Conservation (phyloP, 2,113 vertebrate genomes). For the Festucalex cinctus region DNA sequence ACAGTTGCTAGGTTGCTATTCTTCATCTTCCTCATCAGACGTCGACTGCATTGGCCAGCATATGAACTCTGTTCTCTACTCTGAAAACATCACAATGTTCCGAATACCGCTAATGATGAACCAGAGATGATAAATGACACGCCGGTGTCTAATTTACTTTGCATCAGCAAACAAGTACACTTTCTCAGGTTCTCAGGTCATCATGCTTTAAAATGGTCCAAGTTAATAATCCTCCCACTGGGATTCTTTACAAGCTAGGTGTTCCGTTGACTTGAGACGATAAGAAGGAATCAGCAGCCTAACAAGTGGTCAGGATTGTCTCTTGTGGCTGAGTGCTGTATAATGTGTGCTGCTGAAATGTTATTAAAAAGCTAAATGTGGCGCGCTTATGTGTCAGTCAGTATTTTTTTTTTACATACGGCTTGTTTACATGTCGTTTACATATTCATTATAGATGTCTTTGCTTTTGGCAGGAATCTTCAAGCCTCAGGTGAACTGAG, state of each 20-base stretch:
- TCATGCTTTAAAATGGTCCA: slow-evolving; percentile 5
- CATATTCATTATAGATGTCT: background rate
- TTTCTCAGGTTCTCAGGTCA: slow-evolving; percentile 19
- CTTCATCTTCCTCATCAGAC: background rate
- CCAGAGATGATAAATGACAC: slow-evolving; percentile 17
- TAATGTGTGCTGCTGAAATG: slow-evolving; percentile 16
- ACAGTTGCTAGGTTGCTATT: background rate
- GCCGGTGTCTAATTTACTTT: slow-evolving; percentile 5
- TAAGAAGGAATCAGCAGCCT: slow-evolving; percentile 21
- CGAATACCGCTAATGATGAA: slow-evolving; percentile 9
- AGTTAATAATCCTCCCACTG: slow-evolving; percentile 28
- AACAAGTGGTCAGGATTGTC: slow-evolving; percentile 19
- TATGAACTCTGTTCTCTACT: slow-evolving; percentile 1
- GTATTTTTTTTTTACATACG: slow-evolving; percentile 2
- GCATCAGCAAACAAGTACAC: slow-evolving; percentile 4
- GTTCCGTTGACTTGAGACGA: slow-evolving; percentile 1
- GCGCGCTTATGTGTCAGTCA: slow-evolving; percentile 1
- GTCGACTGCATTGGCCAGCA: background rate
- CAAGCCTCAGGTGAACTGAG: background rate
- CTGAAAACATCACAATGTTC: slow-evolving; percentile 1
- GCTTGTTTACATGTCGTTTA: slow-evolving; percentile 3
- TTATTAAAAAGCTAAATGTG: slow-evolving; percentile 17
- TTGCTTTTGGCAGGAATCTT: slow-evolving; percentile 8
- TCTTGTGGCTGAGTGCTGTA: slow-evolving; percentile 8
- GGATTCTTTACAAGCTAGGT: slow-evolving; percentile 7